Evolutionary conservation across 37 sponge, comb jelly and placozoan species (phyloP).

Genomic region (Aplysina aerophoba): DNA sequence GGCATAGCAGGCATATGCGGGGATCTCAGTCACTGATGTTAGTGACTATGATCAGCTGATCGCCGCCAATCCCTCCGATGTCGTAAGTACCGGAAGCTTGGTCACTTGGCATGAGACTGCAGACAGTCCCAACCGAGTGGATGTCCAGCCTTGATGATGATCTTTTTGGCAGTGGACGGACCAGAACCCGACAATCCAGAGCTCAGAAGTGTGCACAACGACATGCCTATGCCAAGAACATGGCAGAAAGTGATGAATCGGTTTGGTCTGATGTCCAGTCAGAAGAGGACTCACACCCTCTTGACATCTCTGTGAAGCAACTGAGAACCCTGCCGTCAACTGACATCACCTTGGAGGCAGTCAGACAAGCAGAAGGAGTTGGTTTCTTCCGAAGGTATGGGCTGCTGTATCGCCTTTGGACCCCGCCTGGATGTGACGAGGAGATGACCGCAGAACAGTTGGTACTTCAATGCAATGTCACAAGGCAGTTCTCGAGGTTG

Average conservation of each 20-base stretch:
- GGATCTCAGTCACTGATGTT: too few relatives aligned
- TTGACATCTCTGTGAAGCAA: slow-evolving; percentile 24
- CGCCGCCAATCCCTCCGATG: too few relatives aligned
- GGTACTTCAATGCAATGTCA: not conserved
- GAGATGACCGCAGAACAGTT: slow-evolving; percentile 11
- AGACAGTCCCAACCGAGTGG: not conserved
- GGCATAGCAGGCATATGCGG: too few relatives aligned
- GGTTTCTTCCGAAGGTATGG: not conserved
- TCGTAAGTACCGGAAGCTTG: too few relatives aligned
- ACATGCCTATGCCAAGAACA: too few relatives aligned
- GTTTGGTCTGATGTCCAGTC: too few relatives aligned
- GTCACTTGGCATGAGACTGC: too few relatives aligned
- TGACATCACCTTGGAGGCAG: slow-evolving; percentile 3
- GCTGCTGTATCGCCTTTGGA: slow-evolving; percentile 25
- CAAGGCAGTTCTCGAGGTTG: not conserved
- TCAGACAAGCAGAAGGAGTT: not conserved
- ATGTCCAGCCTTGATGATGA: slow-evolving; percentile 28
- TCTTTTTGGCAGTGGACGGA: not conserved
- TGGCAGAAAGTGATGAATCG: too few relatives aligned
- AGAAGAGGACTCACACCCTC: not conserved
- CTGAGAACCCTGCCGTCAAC: slow-evolving; percentile 1
- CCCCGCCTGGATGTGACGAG: slow-evolving; percentile 14
- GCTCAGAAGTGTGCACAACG: not conserved
- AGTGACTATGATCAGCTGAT: too few relatives aligned
- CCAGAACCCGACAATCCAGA: not conserved